Evolutionary conservation across 2,113 vertebrate species (phyloP).

Genomic region (Oreochromis aureus): DNA sequence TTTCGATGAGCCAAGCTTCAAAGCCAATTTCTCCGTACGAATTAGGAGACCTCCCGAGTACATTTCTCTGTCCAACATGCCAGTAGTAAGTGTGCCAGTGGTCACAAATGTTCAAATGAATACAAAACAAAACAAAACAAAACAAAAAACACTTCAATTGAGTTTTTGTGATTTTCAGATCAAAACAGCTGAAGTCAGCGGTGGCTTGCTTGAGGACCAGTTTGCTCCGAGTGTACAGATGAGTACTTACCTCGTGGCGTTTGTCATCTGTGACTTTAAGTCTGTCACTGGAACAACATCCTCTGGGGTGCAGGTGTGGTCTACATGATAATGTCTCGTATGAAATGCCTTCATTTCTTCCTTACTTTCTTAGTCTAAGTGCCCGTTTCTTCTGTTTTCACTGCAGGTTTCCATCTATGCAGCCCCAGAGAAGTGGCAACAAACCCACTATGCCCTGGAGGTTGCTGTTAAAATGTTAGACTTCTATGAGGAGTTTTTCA

Average conservation of each 20-base stretch:
- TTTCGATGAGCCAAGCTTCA: slow-evolving; percentile 77
- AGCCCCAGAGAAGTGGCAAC: slow-evolving; percentile 67
- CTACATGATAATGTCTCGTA: background rate
- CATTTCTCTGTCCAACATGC: slow-evolving; percentile 77
- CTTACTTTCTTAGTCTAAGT: background rate
- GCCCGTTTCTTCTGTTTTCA: background rate
- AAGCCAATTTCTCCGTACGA: slow-evolving; percentile 72
- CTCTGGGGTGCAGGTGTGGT: slow-evolving; percentile 70
- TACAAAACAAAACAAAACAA: background rate
- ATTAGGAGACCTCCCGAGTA: slow-evolving; percentile 61
- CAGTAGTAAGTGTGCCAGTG: slow-evolving; percentile 56
- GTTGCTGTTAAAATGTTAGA: slow-evolving; percentile 75
- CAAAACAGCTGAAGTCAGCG: slow-evolving; percentile 46
- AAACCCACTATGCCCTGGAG: slow-evolving; percentile 73
- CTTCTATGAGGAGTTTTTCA: slow-evolving; percentile 77
- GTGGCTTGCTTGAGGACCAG: slow-evolving; percentile 65
- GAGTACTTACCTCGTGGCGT: slow-evolving; percentile 76
- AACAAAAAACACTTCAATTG: background rate
- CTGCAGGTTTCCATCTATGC: slow-evolving; percentile 74
- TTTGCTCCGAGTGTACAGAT: slow-evolving; percentile 73
- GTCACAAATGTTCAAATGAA: background rate
- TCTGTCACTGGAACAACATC: slow-evolving; percentile 65
- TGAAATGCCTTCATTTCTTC: background rate
- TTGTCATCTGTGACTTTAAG: slow-evolving; percentile 75
- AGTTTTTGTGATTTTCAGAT: slow-evolving; percentile 42